A percentile compares a stretch with the other conserved stretches of the same genome.
Conservation (phyloP, 2,888 invertebrate species). For the Hedychridium roseum region DNA sequence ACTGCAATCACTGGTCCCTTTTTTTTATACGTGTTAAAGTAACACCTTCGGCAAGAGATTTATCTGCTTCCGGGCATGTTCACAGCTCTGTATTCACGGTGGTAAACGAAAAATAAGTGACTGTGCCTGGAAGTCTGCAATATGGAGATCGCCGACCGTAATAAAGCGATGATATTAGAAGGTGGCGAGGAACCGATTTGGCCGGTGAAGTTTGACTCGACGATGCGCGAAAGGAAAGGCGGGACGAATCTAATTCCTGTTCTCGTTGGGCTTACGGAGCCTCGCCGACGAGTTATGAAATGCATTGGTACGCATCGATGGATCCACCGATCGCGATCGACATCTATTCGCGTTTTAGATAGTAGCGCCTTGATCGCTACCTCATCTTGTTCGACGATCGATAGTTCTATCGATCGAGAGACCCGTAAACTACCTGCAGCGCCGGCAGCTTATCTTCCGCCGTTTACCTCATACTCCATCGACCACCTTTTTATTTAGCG, state of each 20-base stretch:
- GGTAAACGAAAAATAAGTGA: too few relatives aligned
- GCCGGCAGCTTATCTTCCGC: slow-evolving; percentile 13
- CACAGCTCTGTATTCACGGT: too few relatives aligned
- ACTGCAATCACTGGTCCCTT: too few relatives aligned
- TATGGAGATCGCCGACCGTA: too few relatives aligned
- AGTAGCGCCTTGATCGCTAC: slow-evolving; percentile 20
- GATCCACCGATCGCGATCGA: slow-evolving; percentile 12
- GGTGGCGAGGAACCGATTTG: too few relatives aligned
- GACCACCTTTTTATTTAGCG: too few relatives aligned
- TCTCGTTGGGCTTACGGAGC: not conserved
- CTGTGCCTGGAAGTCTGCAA: too few relatives aligned
- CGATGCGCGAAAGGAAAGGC: slow-evolving; percentile 8
- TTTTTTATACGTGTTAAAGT: too few relatives aligned
- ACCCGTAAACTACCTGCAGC: slow-evolving; percentile 15
- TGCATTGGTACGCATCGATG: slow-evolving; percentile 19
- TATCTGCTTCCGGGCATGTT: too few relatives aligned
- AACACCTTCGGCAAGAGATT: too few relatives aligned
- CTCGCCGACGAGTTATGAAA: slow-evolving; percentile 30
- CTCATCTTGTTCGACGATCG: slow-evolving; percentile 13
- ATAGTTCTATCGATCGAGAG: too few relatives aligned
- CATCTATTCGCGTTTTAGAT: slow-evolving; percentile 23
- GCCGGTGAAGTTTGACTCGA: slow-evolving; percentile 18
- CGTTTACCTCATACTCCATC: not conserved
- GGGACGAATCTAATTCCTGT: slow-evolving; percentile 27
- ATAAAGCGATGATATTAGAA: too few relatives aligned